A percentile compares a stretch with the other conserved stretches of the same genome.
These are phyloP conservation scores for Micrastur ruficollis DNA, from an alignment of 2,797 vertebrate species.

Conservation along the genomic window DNA sequence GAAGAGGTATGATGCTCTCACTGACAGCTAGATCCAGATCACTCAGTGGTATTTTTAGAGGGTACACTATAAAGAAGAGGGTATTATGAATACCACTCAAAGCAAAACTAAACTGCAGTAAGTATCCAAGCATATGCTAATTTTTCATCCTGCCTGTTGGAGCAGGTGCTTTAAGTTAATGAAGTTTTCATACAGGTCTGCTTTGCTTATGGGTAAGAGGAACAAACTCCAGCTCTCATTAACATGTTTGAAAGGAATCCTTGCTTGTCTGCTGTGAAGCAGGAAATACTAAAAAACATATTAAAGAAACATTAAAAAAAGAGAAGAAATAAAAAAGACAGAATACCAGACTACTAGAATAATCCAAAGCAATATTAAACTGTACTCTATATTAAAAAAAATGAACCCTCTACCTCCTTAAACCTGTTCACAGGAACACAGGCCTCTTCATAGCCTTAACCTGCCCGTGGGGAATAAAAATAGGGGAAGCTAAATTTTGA, in stretches of 20 bases:
- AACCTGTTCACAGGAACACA: not conserved
- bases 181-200: not conserved
- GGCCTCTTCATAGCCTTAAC: not conserved
- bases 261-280: not conserved
- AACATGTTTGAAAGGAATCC: not conserved
- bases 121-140: not conserved
- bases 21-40: not conserved
- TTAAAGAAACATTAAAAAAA: not conserved
- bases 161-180: not conserved
- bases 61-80: not conserved
- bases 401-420: not conserved
- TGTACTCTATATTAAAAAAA: not conserved
- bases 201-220: not conserved
- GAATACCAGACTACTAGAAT: not conserved
- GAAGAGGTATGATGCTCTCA: not conserved
- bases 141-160: not conserved
- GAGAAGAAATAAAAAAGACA: rapidly evolving
- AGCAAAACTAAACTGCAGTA: not conserved
- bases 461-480: not conserved
- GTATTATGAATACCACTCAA: not conserved
- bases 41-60: not conserved
- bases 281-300: not conserved
- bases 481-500: not conserved
- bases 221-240: not conserved
- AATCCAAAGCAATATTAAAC: not conserved